phyloP scores from a whole-genome alignment of 2,797 vertebrate species.

The Cichlasoma orientale region DNA sequence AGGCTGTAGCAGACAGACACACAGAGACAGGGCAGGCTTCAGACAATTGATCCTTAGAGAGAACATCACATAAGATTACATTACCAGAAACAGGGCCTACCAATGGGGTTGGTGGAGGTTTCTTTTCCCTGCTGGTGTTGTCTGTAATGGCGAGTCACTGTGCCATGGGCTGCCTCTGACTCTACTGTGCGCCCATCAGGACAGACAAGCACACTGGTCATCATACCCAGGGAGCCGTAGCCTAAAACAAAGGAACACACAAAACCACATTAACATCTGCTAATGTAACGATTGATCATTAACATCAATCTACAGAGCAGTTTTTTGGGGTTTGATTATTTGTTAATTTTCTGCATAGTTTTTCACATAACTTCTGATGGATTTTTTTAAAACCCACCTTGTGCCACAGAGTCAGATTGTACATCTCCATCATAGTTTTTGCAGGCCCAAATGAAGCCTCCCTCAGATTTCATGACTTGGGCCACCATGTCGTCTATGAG shows the following conservation, averaged over 20 bases:
- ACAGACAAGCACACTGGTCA: conserved; percentile 96
- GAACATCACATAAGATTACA: too few species aligned
- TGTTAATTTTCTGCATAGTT: background rate
- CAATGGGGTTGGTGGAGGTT: conserved; percentile 98
- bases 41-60: background rate
- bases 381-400: conserved; percentile 81
- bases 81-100: conserved; percentile 69
- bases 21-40: background rate
- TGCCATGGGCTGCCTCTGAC: conserved; percentile 96
- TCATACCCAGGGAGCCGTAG: conserved; percentile 98
- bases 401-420: conserved; percentile 96
- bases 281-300: too few species aligned
- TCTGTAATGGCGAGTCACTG: conserved; percentile 95
- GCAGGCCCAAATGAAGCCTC: conserved; percentile 99
- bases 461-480: conserved; percentile 97
- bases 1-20: conserved; percentile 79
- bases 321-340: background rate
- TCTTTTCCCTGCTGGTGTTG: conserved; percentile 96
- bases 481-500: conserved; percentile 99
- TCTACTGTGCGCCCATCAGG: conserved; percentile 96
- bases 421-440: conserved; percentile 99
- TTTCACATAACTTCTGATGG: background rate
- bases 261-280: background rate
- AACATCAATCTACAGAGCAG: background rate
- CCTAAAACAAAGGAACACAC: conserved; percentile 72